Evolutionary conservation across 64 coral and sea anemone genomes (phyloP).

Genomic region (Montipora sp.): DNA sequence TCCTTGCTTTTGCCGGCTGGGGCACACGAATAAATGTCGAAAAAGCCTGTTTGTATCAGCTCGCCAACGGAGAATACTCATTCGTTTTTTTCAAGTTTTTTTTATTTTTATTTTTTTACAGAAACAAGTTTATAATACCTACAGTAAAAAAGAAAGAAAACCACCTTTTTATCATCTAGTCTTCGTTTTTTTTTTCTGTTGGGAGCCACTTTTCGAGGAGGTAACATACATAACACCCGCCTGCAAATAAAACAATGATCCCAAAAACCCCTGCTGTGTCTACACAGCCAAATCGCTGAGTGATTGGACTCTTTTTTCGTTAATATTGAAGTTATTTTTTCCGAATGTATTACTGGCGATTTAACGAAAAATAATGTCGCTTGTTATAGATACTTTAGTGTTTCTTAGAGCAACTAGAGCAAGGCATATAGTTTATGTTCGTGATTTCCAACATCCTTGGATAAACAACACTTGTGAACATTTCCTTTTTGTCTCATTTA

Average conservation of each 20-base stretch:
- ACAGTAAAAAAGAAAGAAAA: background rate
- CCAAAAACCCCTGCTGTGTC: background rate
- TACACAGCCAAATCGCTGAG: too few relatives aligned
- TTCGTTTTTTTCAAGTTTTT: too few relatives aligned
- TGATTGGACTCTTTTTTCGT: background rate
- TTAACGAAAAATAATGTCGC: background rate
- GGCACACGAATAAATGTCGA: too few relatives aligned
- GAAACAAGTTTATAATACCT: background rate
- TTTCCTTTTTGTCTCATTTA: background rate
- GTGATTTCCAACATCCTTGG: constrained; percentile 7
- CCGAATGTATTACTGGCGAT: background rate
- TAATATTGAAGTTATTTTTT: background rate
- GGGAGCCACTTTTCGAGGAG: background rate
- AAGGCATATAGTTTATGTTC: background rate
- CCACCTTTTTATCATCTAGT: background rate
- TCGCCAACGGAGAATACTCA: too few relatives aligned
- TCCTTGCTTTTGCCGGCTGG: background rate
- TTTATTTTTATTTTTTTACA: background rate
- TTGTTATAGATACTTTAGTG: background rate
- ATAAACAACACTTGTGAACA: constrained; percentile 20
- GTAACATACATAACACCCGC: background rate
- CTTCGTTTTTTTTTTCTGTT: constrained; percentile 1
- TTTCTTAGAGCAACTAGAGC: too few relatives aligned
- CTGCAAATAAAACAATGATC: constrained; percentile 25
- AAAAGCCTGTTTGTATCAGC: too few relatives aligned